phyloP scores from a whole-genome alignment of 2,888 invertebrate species.

The Capitulum mitella region DNA sequence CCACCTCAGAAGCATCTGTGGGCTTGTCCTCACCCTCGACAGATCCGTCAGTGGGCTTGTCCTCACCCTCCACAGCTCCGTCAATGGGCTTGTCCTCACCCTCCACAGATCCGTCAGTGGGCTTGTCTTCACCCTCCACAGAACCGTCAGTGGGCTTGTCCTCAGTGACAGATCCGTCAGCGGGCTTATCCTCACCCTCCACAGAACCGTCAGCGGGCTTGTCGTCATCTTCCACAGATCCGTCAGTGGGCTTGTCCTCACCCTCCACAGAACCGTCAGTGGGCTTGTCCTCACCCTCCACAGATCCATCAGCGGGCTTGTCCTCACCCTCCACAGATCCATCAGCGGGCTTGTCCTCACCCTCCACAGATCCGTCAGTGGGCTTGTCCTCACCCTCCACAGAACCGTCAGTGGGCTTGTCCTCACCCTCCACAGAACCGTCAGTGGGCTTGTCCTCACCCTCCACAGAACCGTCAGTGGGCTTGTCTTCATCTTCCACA shows the following conservation, averaged over 20 bases:
- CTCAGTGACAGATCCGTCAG: not conserved
- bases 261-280: constrained; percentile 20
- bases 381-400: not conserved
- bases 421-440: not conserved
- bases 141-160: not conserved
- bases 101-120: not conserved
- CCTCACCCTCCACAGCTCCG: not conserved
- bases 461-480: not conserved
- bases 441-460: not conserved
- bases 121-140: constrained; percentile 16
- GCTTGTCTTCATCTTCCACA: not conserved
- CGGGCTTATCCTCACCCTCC: not conserved
- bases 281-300: constrained; percentile 10
- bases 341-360: not conserved
- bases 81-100: not conserved
- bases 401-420: not conserved
- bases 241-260: constrained; percentile 23
- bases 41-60: constrained; percentile 19
- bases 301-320: not conserved
- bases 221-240: not conserved
- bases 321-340: not conserved
- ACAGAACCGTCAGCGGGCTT: not conserved
- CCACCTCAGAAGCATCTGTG: not conserved
- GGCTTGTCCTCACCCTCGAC: not conserved
- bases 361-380: not conserved